These are phyloP conservation scores for Saturnia japonica DNA, from an alignment of 2,888 invertebrate species.

Conservation along the genomic window DNA sequence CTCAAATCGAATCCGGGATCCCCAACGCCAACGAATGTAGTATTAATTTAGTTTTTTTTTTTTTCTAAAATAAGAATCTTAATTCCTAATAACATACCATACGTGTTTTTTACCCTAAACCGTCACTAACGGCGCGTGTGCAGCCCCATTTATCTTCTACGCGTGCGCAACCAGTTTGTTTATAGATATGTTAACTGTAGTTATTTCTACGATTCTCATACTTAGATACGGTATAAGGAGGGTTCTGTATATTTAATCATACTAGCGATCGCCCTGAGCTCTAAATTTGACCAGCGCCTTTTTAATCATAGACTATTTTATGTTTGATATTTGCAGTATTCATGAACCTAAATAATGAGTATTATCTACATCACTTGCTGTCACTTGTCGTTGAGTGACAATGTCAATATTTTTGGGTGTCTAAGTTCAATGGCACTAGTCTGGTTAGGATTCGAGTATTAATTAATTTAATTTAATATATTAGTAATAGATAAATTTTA, in stretches of 20 bases:
- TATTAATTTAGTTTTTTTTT: constrained; percentile 3
- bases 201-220: constrained; percentile 63
- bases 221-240: constrained; percentile 48
- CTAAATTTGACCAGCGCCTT: too few species aligned
- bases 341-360: too few species aligned
- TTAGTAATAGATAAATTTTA: too few species aligned
- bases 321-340: too few species aligned
- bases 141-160: constrained; percentile 64
- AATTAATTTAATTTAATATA: too few species aligned
- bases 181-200: constrained; percentile 77
- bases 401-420: too few species aligned
- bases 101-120: constrained; percentile 53
- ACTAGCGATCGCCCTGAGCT: not conserved
- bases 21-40: not conserved
- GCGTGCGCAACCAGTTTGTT: constrained; percentile 72
- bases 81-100: constrained; percentile 10
- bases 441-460: too few species aligned
- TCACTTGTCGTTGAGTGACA: too few species aligned
- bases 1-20: not conserved
- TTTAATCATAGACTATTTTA: too few species aligned
- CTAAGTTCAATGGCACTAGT: too few species aligned
- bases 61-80: constrained; percentile 7
- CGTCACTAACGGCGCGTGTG: constrained; percentile 68
- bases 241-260: constrained; percentile 1
- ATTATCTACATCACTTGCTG: too few species aligned